Evolutionary conservation across 2,113 vertebrate genomes (phyloP), one percentile per base, ranked within the genome.

Genomic region (Caloenas nicobarica): DNA sequence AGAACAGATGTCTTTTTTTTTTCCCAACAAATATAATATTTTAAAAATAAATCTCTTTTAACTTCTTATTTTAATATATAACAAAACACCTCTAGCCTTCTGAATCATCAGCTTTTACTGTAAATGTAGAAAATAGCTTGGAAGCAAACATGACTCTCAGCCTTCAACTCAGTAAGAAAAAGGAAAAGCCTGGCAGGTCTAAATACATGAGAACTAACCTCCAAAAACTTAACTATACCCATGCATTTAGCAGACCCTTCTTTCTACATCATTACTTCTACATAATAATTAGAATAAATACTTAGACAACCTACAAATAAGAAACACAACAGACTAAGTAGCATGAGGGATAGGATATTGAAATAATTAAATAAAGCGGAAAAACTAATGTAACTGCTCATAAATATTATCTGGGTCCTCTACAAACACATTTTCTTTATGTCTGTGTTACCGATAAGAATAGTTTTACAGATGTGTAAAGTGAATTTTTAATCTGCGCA

Each of bases 191-290:
- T 40, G 24, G 58, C 60, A 93, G 13, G 6, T 69, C 22, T 42
- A 26, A 77, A n/a, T 13, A 10, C 0, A 22, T 8, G 0, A 33
- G 34, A 66, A 7, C 29, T 66, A 46, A 70, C 40, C 11, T 90
- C 70, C 40, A 54, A 33, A 88, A 66, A 1, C 21, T 17, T 16
- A 36, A 21, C 16, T 33, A 10, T 46, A 36, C 29, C 24, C 18
- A 36, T 26, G 46, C 21, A 29, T 15, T 73, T 68, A 62, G 29
- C 53, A 83, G n/a, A n/a, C 42, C 9, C 11, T 58, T 68, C 29
- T 57, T 53, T 77, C 38, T 40, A 44, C 53, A 40, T 48, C 21
- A 25, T 38, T 71, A 33, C 46, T 70, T 61, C 76, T 57, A 10
- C 23, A 5, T 18, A 64, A 13, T 48, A 42, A 38, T 13, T 50